Evolutionary conservation across 2,797 vertebrate genomes (phyloP).

Genomic region (Sebastes wilsoni): DNA sequence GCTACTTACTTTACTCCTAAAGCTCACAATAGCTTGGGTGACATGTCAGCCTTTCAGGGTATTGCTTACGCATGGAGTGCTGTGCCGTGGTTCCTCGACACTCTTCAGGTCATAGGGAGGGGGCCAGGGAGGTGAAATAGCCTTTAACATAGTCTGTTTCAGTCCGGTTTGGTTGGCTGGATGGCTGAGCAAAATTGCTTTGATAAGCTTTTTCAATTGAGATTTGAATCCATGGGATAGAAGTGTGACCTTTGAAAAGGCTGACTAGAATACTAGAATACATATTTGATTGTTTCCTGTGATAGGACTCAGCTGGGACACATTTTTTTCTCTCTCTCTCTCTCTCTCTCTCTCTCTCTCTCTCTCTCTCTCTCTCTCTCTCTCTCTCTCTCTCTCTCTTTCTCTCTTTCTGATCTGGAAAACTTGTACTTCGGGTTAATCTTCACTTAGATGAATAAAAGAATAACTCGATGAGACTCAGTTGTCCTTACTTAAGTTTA

Average conservation of each 20-base stretch:
- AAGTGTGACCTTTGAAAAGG: conserved; percentile 81
- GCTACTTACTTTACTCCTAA: conserved; percentile 18
- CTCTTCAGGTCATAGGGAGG: conserved; percentile 44
- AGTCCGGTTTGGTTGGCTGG: conserved; percentile 47
- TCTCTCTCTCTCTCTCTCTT: conserved; percentile 6
- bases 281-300: conserved; percentile 74
- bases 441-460: not conserved
- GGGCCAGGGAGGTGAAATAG: conserved; percentile 11
- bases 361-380: not conserved
- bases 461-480: not conserved
- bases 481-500: not conserved
- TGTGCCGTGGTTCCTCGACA: conserved; percentile 23
- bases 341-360: not conserved
- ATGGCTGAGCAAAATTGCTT: conserved; percentile 72
- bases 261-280: conserved; percentile 73
- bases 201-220: conserved; percentile 80
- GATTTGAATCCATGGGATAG: conserved; percentile 77
- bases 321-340: conserved; percentile 22
- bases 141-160: conserved; percentile 58
- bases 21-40: conserved; percentile 1
- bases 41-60: conserved; percentile 34
- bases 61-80: conserved; percentile 5
- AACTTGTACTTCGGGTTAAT: not conserved
- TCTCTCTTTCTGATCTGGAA: not conserved
- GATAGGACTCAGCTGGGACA: conserved; percentile 62